phyloP scores from a whole-genome alignment of 1,140 invertebrate genomes.

The Ceratina calcarata region DNA sequence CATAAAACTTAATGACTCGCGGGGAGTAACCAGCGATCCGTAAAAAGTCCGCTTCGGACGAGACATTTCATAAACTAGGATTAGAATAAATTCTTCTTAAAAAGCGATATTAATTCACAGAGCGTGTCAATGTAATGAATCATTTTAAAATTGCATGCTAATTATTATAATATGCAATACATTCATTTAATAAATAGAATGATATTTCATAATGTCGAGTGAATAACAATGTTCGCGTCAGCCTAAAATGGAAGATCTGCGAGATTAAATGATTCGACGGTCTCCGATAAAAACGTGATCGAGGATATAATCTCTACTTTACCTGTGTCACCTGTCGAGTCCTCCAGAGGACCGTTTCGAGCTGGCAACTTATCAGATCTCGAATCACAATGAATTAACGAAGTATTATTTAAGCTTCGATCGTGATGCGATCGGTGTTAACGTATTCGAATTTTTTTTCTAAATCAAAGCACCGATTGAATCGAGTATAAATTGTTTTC shows the following conservation, averaged over 20 bases:
- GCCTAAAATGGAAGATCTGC: neutral
- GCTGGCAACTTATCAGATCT: slow-evolving; percentile 19
- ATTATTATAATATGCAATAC: too few relatives aligned
- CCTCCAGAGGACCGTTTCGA: neutral
- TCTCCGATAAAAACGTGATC: neutral
- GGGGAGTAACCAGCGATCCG: neutral
- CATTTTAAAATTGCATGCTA: too few relatives aligned
- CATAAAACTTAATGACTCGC: neutral
- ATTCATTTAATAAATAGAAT: too few relatives aligned
- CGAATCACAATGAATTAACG: slow-evolving; percentile 15
- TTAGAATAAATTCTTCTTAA: too few relatives aligned
- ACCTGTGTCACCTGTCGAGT: slow-evolving; percentile 20
- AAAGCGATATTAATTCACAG: too few relatives aligned
- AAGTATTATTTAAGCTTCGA: slow-evolving; percentile 18
- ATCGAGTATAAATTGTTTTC: neutral
- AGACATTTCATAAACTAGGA: too few relatives aligned
- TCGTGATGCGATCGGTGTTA: neutral
- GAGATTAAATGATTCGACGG: neutral
- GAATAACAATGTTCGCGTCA: neutral
- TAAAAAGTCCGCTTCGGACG: neutral
- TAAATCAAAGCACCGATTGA: neutral
- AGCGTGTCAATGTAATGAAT: too few relatives aligned
- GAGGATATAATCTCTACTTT: slow-evolving; percentile 4
- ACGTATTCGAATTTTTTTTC: neutral
- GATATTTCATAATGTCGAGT: neutral